Base-by-base conservation (phyloP, 2,797 vertebrate genomes). In the Siniperca scherzeri region DNA sequence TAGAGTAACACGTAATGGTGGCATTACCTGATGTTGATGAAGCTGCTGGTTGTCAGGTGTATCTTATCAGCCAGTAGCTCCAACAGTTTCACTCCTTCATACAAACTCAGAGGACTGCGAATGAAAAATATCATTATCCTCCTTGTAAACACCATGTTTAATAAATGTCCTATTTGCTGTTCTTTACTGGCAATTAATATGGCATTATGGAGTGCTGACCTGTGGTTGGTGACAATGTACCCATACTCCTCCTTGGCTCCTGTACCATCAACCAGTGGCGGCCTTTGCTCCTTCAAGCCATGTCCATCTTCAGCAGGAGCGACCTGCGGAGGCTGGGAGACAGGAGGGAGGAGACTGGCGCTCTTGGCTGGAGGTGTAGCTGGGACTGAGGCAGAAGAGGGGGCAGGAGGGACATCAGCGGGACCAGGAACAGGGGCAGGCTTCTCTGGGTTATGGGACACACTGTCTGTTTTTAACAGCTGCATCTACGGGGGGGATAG, bases 11-110 rank as follows among this genome's bases (percentile, higher is more conserved):
- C 21, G 22, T 52, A 52, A 52, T 52, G 50, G 22, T 2, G 50
- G 19, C 30, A 7, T 68, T 94, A 98, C 98, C 98, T 99, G 95
- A 99, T 97, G 91, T 99, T 98, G 95, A 99, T 99, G 91, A 99
- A 99, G 89, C 96, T 98, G 93, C 96, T 96, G 0, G 96, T 98
- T 61, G 97, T 96, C 90, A 99, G 86, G 84, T 97, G 97, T 52
- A 97, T 97, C 40, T 93, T 97, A 87, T 97, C 96, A 77, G 98
- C 98, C 22, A 99, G 93, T 17, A 96, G 95, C 79, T 98, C 97
- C 95, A 99, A 91, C 69, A 99, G 95, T 86, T 92, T 97, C 74
- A 98, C 96, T 0, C 98, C 98, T 3, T 96, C 96, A 6, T 95
- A 96, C 84, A 98, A 94, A 84, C 96, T 96, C 89, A 99, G 91